Evolutionary conservation across 2,797 vertebrate genomes (phyloP), one percentile per base, ranked within the genome.

Genomic region (Pristis pectinata): DNA sequence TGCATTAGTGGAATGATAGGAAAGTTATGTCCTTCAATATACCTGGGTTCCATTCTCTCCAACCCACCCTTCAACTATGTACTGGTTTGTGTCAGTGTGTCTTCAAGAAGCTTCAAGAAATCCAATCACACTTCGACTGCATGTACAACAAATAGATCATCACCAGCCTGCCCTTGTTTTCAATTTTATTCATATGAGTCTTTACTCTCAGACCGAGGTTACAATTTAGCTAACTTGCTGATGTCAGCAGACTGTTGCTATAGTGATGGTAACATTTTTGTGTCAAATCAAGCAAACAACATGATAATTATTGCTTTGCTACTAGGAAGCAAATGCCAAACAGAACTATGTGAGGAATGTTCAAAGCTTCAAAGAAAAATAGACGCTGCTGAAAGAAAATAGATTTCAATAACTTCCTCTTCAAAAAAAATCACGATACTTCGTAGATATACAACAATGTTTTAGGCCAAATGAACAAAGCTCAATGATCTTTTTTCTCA

Each of bases 381-480:
- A 61, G 64, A 67, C 15, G n/a, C 59, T 24, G n/a, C 61, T 76
- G 0, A 53, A 94, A 76, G 30, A 56, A 56, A 76, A 53, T 94
- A 94, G 37, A 76, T 94, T 76, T 76, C 67, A 94, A 76, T 15
- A 76, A 34, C 24, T 76, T 94, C 13, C 70, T 94, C 44, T 49
- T 74, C 27, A 30, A 74, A 49, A 49, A 34, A 49, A 70, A 0
- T 15, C 74, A 49, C 74, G 41, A 27, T 76, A 41, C 92, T 72
- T 74, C 53, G 15, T 53, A 72, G 61, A 64, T 24, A 27, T 83
- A 83, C 56, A 59, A 87, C 10, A 59, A 59, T 15, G 13, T 87
- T 87, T 61, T 17, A 61, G 59, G 17, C 3, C 34, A 89, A 89
- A 8, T 6, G 34, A 89, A n/a, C 56, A 89, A 89, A 8, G 15